A percentile compares a stretch with the other conserved stretches of the same genome.
phyloP scores from a whole-genome alignment of 2,888 invertebrate species.

The Brenthis ino region DNA sequence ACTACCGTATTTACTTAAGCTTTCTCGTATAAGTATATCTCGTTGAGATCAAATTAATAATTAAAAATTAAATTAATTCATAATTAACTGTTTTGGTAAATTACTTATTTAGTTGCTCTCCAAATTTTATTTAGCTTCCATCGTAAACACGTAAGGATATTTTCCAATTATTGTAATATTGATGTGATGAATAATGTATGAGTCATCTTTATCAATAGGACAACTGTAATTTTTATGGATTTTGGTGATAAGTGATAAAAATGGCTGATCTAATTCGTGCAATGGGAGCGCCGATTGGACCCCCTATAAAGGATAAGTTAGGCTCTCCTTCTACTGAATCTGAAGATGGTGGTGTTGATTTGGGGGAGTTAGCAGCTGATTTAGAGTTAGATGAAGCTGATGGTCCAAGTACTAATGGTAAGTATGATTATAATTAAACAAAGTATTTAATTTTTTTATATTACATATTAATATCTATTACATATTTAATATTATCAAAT shows the following conservation, averaged over 20 bases:
- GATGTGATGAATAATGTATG: slow-evolving; percentile 57
- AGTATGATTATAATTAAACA: neutral
- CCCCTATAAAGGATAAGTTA: slow-evolving; percentile 87
- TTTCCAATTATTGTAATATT: slow-evolving; percentile 42
- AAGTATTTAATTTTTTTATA: too few relatives aligned
- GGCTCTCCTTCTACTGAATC: slow-evolving; percentile 94
- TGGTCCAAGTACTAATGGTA: slow-evolving; percentile 84
- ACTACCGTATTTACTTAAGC: slow-evolving; percentile 15
- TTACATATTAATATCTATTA: too few relatives aligned
- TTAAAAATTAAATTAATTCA: neutral
- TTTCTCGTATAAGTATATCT: slow-evolving; percentile 14
- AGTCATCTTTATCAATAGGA: slow-evolving; percentile 46
- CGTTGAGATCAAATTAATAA: neutral
- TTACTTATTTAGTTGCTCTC: neutral
- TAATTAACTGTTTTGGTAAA: neutral
- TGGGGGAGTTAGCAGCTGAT: slow-evolving; percentile 84
- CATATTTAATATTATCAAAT: neutral
- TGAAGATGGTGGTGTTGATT: slow-evolving; percentile 89
- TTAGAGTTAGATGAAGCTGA: slow-evolving; percentile 87
- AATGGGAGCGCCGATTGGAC: slow-evolving; percentile 85
- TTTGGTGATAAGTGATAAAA: slow-evolving; percentile 44
- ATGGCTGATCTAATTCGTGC: slow-evolving; percentile 88
- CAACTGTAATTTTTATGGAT: slow-evolving; percentile 30
- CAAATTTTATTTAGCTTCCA: slow-evolving; percentile 34
- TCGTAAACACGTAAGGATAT: slow-evolving; percentile 53